Conservation (phyloP, 2,888 invertebrate genomes). For the Buathra laborator region DNA sequence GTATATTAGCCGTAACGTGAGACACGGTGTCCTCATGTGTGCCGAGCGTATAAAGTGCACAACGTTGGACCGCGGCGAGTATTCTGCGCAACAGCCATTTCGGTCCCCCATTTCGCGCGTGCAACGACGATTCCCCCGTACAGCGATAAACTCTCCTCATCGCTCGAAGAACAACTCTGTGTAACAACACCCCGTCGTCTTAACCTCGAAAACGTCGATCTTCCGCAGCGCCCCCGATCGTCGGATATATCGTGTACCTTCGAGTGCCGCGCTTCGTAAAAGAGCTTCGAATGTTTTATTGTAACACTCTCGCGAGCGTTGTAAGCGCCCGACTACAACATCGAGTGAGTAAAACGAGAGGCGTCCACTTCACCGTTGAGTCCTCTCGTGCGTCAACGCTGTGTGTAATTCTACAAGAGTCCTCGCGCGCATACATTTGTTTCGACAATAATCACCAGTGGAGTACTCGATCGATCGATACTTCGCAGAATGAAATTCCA, state of each 20-base stretch:
- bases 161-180: constrained; percentile 8
- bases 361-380: constrained; percentile 47
- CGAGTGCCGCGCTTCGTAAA: not conserved
- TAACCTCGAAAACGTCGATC: too few relatives aligned
- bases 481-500: not conserved
- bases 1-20: not conserved
- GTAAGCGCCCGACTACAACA: constrained; percentile 36
- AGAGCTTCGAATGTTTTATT: constrained; percentile 50
- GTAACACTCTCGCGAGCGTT: constrained; percentile 46
- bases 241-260: not conserved
- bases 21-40: not conserved
- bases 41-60: not conserved
- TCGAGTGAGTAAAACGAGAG: constrained; percentile 61
- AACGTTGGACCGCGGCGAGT: not conserved
- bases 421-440: constrained; percentile 40
- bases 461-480: not conserved
- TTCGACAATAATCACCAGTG: constrained; percentile 13
- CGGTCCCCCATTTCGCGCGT: constrained; percentile 10
- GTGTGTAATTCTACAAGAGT: constrained; percentile 22
- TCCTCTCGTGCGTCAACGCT: constrained; percentile 53
- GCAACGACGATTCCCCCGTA: constrained; percentile 13
- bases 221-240: not conserved
- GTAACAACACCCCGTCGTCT: too few relatives aligned
- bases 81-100: constrained; percentile 3
- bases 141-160: constrained; percentile 38